A percentile compares a stretch with the other conserved stretches of the same genome.
Conservation (phyloP, 2,113 vertebrate species). For the Drymodes brunneopygia region DNA sequence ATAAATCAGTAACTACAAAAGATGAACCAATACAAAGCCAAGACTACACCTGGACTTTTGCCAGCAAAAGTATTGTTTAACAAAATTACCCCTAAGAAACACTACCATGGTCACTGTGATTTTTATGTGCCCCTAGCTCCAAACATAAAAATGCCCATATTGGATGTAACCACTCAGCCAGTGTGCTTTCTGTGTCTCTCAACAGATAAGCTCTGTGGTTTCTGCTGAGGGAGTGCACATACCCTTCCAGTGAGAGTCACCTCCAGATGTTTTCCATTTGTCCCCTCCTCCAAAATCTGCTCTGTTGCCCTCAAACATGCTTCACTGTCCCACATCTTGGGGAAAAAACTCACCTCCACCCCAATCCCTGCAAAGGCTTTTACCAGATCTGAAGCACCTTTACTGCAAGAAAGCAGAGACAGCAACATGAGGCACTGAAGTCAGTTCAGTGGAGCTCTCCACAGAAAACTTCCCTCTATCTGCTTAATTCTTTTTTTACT, state of each 20-base stretch:
- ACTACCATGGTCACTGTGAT: background rate
- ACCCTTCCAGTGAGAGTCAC: background rate
- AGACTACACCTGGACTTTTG: background rate
- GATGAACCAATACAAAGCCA: background rate
- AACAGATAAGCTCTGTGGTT: background rate
- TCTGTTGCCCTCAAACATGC: background rate
- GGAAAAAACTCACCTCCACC: background rate
- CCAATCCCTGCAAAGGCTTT: background rate
- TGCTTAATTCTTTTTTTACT: background rate
- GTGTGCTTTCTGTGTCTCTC: background rate
- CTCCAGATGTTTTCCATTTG: constrained; percentile 34
- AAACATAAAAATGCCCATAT: background rate
- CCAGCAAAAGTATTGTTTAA: background rate
- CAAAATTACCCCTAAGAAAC: background rate
- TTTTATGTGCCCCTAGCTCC: background rate
- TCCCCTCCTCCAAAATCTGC: background rate
- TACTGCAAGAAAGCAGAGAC: background rate
- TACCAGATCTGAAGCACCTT: background rate
- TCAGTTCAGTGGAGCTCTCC: background rate
- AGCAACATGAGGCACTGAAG: background rate
- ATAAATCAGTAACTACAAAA: background rate
- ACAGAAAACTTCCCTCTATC: background rate
- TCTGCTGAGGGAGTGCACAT: background rate
- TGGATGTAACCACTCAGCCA: background rate
- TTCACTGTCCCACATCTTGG: background rate